Base-by-base conservation (phyloP, 2,888 invertebrate species). In the Trichopria drosophilae region DNA sequence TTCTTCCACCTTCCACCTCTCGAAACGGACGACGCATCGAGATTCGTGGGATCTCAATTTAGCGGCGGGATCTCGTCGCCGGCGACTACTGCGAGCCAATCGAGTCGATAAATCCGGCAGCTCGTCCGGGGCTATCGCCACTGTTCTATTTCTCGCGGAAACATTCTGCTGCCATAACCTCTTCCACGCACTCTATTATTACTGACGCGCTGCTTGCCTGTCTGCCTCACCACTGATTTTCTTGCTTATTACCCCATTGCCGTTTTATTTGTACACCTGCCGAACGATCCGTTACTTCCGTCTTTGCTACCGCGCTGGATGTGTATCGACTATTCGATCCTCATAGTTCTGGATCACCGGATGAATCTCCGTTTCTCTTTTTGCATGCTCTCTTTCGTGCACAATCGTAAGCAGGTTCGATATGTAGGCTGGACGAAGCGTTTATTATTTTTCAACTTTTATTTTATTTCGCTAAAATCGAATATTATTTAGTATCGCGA, bases 261-360 rank as follows among this genome's bases (percentile, higher is more conserved):
- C 28, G 47, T 47, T 57, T 58, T 59, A 59, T 60, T 60, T 59
- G 59, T 55, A 43, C 60, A 60, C 59, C 62, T 62, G 62, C 62
- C 60, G 58, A 60, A 58, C 57, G 56, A 55, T 51, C 57, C 63
- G 59, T 58, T 59, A 60, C 63, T 61, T 57, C 57, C 57, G 55
- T 57, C 57, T 55, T 55, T 18, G 9, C 26, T 26, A 9, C 12
- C 2, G 9, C 2, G 26, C 12, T 26, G 9, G 26, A 9, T 26
- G 9, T 9, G 26, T 12, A 26, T 10, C 9, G 26, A 26, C 2
- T n/a, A n/a, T n/a, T n/a, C n/a, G n/a, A n/a, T n/a, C n/a, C n/a
- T n/a, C n/a, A n/a, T n/a, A n/a, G n/a, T n/a, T n/a, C n/a, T n/a
- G n/a, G n/a, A n/a, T n/a, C n/a, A n/a, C n/a, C n/a, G n/a, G n/a